These are phyloP conservation scores for Origma solitaria DNA, from an alignment of 2,113 vertebrate genomes.

Conservation along the genomic window DNA sequence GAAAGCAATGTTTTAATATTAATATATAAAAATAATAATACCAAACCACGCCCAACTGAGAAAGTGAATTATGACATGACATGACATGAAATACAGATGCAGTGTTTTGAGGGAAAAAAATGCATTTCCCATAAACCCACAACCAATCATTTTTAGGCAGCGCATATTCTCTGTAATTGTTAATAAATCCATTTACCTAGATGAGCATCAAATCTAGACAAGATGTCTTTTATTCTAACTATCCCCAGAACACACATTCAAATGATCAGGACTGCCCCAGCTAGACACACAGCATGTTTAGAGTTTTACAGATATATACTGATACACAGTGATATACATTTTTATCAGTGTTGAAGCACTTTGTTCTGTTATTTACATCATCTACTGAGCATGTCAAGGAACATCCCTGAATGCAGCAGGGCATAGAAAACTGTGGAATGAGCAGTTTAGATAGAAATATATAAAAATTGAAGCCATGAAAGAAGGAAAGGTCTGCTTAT, in stretches of 20 bases:
- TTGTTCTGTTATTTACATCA: not conserved
- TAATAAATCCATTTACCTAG: not conserved
- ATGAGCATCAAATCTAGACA: not conserved
- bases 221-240: not conserved
- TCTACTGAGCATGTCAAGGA: not conserved
- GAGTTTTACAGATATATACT: not conserved
- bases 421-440: not conserved
- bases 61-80: not conserved
- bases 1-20: not conserved
- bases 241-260: not conserved
- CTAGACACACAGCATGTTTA: not conserved
- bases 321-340: not conserved
- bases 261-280: not conserved
- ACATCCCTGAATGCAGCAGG: not conserved
- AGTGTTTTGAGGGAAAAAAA: not conserved
- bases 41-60: not conserved
- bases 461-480: not conserved
- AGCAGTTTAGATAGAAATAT: slow-evolving; percentile 1
- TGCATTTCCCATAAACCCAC: not conserved
- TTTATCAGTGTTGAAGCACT: not conserved
- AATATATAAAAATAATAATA: not conserved
- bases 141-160: not conserved
- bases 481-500: not conserved
- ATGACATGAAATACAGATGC: not conserved
- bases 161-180: not conserved